These are phyloP conservation scores for Orthosia gothica DNA, from an alignment of 2,888 invertebrate genomes.

Conservation along the genomic window DNA sequence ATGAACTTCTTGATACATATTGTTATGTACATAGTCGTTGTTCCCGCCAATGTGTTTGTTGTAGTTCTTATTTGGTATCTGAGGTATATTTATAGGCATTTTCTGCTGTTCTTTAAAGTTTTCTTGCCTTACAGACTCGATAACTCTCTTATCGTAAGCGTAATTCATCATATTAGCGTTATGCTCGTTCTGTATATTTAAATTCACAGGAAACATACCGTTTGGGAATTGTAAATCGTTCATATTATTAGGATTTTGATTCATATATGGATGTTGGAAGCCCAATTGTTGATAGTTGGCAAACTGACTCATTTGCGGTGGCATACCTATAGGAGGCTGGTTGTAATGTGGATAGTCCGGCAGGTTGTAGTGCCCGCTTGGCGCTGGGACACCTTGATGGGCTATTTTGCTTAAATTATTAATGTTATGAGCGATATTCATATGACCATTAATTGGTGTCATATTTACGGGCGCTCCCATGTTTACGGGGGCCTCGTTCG, in stretches of 20 bases:
- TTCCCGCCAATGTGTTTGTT: constrained; percentile 68
- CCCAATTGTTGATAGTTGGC: constrained; percentile 77
- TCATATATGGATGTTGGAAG: constrained; percentile 71
- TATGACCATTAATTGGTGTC: constrained; percentile 74
- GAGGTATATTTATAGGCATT: constrained; percentile 77
- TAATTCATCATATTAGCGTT: constrained; percentile 61
- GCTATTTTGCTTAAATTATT: constrained; percentile 80
- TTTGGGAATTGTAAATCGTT: constrained; percentile 75
- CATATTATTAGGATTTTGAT: constrained; percentile 67
- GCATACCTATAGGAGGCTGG: constrained; percentile 72
- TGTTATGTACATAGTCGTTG: constrained; percentile 59
- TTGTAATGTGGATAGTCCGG: constrained; percentile 78
- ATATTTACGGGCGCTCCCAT: constrained; percentile 80
- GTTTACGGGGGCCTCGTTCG: constrained; percentile 81
- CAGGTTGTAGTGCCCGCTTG: constrained; percentile 75
- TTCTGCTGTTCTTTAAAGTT: constrained; percentile 53
- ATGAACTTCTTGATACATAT: constrained; percentile 61
- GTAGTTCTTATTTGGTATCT: constrained; percentile 76
- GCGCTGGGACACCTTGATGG: constrained; percentile 73
- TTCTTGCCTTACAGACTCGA: constrained; percentile 45
- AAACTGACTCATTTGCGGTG: constrained; percentile 75
- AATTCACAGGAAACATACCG: constrained; percentile 79
- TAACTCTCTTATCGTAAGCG: constrained; percentile 64
- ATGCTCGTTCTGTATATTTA: constrained; percentile 76
- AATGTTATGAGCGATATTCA: constrained; percentile 79